Evolutionary conservation across 2,888 invertebrate genomes (phyloP).

Genomic region (Smittia sp.): DNA sequence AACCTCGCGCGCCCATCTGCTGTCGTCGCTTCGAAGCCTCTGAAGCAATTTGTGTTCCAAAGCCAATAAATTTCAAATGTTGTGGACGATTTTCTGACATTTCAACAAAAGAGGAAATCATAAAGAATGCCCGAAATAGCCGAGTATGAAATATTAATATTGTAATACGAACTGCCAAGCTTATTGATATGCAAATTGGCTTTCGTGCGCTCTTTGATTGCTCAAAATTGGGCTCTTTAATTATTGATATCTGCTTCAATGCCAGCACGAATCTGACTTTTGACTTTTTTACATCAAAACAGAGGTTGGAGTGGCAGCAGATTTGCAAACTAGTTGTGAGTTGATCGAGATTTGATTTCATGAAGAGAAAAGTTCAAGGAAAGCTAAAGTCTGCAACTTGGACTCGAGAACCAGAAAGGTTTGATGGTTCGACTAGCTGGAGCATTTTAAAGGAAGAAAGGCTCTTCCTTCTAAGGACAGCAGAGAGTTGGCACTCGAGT

Average conservation of each 20-base stretch:
- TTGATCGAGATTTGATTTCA: too few relatives aligned
- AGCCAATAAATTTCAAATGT: neutral
- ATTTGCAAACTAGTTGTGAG: too few relatives aligned
- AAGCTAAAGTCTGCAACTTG: too few relatives aligned
- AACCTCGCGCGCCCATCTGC: too few relatives aligned
- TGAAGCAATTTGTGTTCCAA: neutral
- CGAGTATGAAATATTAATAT: constrained; percentile 8
- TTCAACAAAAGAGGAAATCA: neutral
- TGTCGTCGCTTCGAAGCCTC: neutral
- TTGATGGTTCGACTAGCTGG: too few relatives aligned
- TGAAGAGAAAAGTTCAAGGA: neutral
- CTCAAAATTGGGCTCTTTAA: constrained; percentile 8
- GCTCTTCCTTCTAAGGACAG: too few relatives aligned
- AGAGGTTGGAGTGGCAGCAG: too few relatives aligned
- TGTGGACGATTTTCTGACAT: neutral
- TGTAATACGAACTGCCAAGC: neutral
- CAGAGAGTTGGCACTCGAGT: too few relatives aligned
- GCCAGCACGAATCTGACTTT: neutral
- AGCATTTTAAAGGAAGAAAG: too few relatives aligned
- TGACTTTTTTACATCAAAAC: too few relatives aligned
- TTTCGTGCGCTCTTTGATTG: neutral
- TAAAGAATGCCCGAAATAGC: neutral
- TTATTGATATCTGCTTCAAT: constrained; percentile 19
- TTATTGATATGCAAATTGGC: constrained; percentile 16
- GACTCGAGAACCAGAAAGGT: too few relatives aligned